Evolutionary conservation across 2,113 vertebrate genomes (phyloP).

Genomic region (Colistium nudipinnis): DNA sequence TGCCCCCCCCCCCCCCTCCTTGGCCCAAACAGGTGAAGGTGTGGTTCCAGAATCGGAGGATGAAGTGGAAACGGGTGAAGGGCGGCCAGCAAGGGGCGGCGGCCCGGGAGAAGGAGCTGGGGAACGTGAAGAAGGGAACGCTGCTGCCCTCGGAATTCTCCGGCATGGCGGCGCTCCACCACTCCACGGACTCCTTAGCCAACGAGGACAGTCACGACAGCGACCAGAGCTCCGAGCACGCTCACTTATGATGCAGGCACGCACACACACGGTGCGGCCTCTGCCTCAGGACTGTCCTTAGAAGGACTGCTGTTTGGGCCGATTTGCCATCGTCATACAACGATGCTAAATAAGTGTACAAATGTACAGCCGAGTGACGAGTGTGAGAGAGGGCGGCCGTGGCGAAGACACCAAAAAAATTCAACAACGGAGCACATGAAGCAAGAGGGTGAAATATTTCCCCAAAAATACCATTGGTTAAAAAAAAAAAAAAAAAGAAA

Average conservation of each 20-base stretch:
- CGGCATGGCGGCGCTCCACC: conserved; percentile 90
- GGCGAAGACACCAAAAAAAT: conserved; percentile 49
- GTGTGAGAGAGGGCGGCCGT: conserved; percentile 35
- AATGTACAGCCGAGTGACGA: conserved; percentile 59
- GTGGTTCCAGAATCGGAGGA: conserved; percentile 98
- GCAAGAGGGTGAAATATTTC: conserved; percentile 23
- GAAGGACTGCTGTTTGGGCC: conserved; percentile 66
- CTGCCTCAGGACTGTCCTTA: conserved; percentile 86
- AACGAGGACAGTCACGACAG: conserved; percentile 98
- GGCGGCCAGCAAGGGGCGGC: conserved; percentile 97
- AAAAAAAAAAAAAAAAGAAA: conserved; percentile 17
- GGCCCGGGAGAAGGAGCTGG: conserved; percentile 96
- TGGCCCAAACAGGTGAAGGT: conserved; percentile 99
- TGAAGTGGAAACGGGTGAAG: conserved; percentile 99
- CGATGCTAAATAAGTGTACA: conserved; percentile 73
- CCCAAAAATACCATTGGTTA: conserved; percentile 26
- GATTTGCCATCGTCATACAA: conserved; percentile 65
- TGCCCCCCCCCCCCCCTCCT: neutral
- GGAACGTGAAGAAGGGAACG: conserved; percentile 96
- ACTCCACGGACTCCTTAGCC: conserved; percentile 91
- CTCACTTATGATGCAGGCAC: conserved; percentile 90
- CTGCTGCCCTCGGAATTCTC: conserved; percentile 95
- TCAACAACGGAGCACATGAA: conserved; percentile 33
- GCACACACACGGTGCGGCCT: conserved; percentile 60
- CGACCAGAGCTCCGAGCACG: conserved; percentile 96